Evolutionary conservation across 2,797 vertebrate species (phyloP).

Genomic region (Pantherophis vulpinus): DNA sequence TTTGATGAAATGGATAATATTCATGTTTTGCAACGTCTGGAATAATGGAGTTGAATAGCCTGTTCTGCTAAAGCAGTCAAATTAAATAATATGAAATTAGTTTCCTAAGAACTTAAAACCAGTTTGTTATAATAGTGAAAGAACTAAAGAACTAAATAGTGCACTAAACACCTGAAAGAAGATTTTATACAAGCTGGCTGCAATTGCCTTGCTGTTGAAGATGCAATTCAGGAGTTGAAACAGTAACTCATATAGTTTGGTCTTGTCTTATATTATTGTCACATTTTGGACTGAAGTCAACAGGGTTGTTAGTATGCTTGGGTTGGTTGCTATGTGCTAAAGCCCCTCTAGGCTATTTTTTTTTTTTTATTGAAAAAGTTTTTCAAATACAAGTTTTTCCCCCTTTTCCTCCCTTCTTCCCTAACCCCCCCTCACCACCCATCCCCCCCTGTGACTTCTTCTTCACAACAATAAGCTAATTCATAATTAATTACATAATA

Average conservation of each 20-base stretch:
- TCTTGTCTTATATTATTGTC: background rate
- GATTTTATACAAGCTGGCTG: background rate
- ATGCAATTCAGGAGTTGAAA: background rate
- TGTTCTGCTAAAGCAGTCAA: background rate
- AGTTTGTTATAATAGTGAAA: background rate
- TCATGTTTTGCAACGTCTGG: background rate
- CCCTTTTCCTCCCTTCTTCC: too few species aligned
- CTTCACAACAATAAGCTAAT: too few species aligned
- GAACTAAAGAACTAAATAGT: background rate
- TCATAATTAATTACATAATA: too few species aligned
- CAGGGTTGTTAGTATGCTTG: background rate
- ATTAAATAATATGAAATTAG: background rate
- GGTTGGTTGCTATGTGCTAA: background rate
- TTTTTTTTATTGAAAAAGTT: too few species aligned
- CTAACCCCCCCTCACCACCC: too few species aligned
- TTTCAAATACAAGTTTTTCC: too few species aligned
- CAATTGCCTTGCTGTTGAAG: background rate
- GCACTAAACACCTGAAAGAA: background rate
- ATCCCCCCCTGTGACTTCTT: too few species aligned
- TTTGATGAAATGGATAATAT: background rate
- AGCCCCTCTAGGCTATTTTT: background rate
- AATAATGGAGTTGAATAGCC: background rate
- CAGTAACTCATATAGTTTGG: background rate
- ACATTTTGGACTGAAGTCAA: background rate
- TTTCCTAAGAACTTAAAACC: background rate